Base-by-base conservation (phyloP, 2,888 invertebrate genomes). In the Hecatera dysodea region DNA sequence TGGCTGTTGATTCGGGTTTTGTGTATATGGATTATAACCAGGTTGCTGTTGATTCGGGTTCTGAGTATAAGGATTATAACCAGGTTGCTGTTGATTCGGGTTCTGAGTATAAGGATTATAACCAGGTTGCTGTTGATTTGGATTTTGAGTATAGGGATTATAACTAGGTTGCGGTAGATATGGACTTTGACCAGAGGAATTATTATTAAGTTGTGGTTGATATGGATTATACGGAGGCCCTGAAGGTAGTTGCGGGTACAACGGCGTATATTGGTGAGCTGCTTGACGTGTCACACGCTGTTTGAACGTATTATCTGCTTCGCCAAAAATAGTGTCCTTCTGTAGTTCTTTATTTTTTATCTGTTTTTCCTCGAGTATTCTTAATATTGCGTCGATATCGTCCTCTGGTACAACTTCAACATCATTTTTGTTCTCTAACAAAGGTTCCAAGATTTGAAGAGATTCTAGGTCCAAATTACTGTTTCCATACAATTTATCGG, bases 191-290 rank as follows among this genome's bases (percentile, higher is more conserved):
- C 77, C 75, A 17, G 60, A 12, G 53, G 60, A 64, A 70, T 78
- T 71, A 53, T 60, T 71, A 29, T 48, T 59, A 29, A 80, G 60
- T 59, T 86, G 77, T 55, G 79, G 81, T 64, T 82, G 78, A 68
- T 83, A 80, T 7, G 80, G 71, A 76, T 85, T 86, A 44, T 89
- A 85, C 19, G 88, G 82, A 24, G 88, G 59, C 56, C 67, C 80
- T 24, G 88, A 85, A 3, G 90, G 87, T 53, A 89, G 63, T 50
- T 86, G 81, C 19, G 91, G 90, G 76, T 92, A 90, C n/a, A 89
- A 50, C 4, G 80, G 69, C 24, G 85, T 65, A 74, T 89, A 85
- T 27, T 85, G 87, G 42, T 80, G 68, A 62, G 83, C 74, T 1
- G 83, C 81, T 84, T 92, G 92, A 33, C 92, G 86, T 29, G 60